These are phyloP conservation scores for Cyanoderma ruficeps DNA, from an alignment of 2,113 vertebrate species.

Conservation along the genomic window DNA sequence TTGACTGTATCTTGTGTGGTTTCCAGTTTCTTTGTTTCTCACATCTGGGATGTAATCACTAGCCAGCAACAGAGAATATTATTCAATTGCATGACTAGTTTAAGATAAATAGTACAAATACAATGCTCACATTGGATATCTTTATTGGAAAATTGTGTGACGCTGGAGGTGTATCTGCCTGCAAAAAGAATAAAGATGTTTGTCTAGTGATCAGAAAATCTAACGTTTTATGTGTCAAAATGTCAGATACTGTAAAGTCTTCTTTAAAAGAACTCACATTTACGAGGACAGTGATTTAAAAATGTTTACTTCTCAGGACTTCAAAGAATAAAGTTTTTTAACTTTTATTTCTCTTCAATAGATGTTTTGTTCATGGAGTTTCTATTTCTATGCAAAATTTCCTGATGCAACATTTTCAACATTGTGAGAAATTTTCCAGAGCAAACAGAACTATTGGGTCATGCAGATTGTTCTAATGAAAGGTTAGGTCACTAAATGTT, in stretches of 20 bases:
- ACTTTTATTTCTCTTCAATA: neutral
- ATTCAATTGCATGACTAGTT: neutral
- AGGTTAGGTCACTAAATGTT: neutral
- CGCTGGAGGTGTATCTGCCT: neutral
- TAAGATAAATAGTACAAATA: constrained; percentile 2
- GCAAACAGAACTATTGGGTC: neutral
- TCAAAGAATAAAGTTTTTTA: neutral
- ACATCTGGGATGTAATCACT: neutral
- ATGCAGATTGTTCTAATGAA: neutral
- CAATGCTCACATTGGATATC: neutral
- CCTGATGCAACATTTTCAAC: rapidly evolving
- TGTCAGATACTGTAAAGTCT: neutral
- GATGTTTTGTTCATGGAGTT: neutral
- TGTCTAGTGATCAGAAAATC: neutral
- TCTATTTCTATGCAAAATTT: neutral
- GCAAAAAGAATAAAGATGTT: neutral
- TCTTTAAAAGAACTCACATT: neutral
- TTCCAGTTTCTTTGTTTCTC: neutral
- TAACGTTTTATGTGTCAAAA: neutral
- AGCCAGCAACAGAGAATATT: neutral
- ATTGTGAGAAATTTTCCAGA: neutral
- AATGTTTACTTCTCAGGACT: neutral
- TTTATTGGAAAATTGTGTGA: neutral
- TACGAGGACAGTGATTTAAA: neutral
- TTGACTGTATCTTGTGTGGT: neutral